Evolutionary conservation across 2,113 vertebrate genomes (phyloP).

Genomic region (crab-eating macaque (Macaca fascicularis)): DNA sequence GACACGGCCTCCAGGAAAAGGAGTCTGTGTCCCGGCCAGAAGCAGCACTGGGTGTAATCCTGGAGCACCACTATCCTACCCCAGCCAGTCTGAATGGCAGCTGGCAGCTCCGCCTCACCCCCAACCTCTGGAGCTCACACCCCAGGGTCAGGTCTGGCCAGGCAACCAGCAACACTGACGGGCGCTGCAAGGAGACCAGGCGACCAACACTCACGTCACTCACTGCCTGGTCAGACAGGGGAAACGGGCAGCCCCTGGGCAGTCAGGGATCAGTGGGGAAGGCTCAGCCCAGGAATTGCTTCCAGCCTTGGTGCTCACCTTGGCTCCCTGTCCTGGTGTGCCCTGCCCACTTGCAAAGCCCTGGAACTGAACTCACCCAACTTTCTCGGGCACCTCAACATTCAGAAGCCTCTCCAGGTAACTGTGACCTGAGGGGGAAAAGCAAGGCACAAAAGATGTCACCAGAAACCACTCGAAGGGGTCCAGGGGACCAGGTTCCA

Average conservation of each 20-base stretch:
- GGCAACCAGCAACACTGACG: not conserved
- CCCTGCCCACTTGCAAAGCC: not conserved
- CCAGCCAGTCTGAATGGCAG: not conserved
- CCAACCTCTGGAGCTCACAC: not conserved
- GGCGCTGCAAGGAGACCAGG: too few species aligned
- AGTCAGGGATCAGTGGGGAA: not conserved
- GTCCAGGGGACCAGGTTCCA: not conserved
- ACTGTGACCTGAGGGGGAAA: conserved; percentile 76
- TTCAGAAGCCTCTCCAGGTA: conserved; percentile 76
- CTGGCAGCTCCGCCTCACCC: not conserved
- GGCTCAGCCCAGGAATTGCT: not conserved
- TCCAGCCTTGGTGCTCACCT: not conserved
- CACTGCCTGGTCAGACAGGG: not conserved
- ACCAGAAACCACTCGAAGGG: not conserved
- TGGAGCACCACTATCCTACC: not conserved
- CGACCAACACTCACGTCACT: too few species aligned
- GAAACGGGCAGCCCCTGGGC: not conserved
- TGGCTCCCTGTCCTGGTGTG: too few species aligned
- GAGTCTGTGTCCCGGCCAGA: not conserved
- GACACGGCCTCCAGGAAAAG: not conserved
- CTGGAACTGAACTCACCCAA: conserved; percentile 76
- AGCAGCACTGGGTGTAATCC: not conserved
- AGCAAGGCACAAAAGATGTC: not conserved
- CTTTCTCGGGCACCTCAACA: conserved; percentile 78
- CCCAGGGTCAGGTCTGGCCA: not conserved